A percentile compares a stretch with the other conserved stretches of the same genome.
Conservation (phyloP, 2,113 vertebrate species). For the Lutjanus erythropterus region DNA sequence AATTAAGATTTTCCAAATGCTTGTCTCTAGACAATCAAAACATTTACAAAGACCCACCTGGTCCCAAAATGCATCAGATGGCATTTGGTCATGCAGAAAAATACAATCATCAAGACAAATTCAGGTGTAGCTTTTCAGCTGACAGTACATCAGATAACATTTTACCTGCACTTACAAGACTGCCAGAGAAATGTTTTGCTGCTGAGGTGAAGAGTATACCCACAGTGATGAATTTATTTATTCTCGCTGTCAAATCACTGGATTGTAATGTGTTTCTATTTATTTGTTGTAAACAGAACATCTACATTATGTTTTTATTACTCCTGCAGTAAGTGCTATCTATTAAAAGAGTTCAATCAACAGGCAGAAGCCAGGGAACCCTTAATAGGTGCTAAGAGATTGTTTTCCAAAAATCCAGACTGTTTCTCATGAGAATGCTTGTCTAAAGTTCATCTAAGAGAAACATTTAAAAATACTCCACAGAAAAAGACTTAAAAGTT, state of each 20-base stretch:
- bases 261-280: not conserved
- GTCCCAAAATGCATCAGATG: not conserved
- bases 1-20: not conserved
- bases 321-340: slow-evolving; percentile 6
- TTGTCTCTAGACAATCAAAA: not conserved
- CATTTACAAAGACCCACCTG: not conserved
- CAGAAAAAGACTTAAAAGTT: slow-evolving; percentile 49
- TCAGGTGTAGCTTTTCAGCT: not conserved
- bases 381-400: slow-evolving; percentile 19
- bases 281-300: not conserved
- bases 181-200: slow-evolving; percentile 22
- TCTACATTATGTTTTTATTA: not conserved
- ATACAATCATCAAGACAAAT: slow-evolving; percentile 9
- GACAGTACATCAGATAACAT: slow-evolving; percentile 8
- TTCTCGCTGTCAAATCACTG: slow-evolving; percentile 6
- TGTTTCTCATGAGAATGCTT: slow-evolving; percentile 24
- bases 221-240: not conserved
- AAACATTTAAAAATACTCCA: slow-evolving; percentile 45
- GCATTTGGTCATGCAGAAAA: slow-evolving; percentile 1
- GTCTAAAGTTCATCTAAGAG: slow-evolving; percentile 31
- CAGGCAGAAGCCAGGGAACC: not conserved
- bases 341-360: not conserved
- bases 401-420: slow-evolving; percentile 31
- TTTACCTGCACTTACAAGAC: slow-evolving; percentile 7
- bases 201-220: not conserved